phyloP scores from a whole-genome alignment of 2,888 invertebrate genomes.

The Melanostoma mellinum region DNA sequence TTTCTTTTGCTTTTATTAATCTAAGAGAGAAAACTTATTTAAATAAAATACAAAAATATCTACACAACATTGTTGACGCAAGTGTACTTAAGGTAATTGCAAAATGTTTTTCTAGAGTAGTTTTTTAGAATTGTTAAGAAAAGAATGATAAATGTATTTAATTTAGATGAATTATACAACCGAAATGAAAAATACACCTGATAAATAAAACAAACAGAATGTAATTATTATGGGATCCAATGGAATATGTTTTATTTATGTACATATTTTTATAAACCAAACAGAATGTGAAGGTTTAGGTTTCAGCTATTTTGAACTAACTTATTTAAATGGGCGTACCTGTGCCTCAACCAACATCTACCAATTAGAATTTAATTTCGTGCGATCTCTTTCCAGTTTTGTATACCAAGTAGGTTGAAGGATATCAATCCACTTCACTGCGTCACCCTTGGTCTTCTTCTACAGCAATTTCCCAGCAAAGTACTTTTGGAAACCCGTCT shows the following conservation, averaged over 20 bases:
- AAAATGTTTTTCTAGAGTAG: conserved; percentile 54
- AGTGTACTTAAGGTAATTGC: conserved; percentile 71
- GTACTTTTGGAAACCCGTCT: too few relatives aligned
- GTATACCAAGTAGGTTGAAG: too few relatives aligned
- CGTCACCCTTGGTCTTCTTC: too few relatives aligned
- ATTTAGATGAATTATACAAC: conserved; percentile 68
- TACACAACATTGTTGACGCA: conserved; percentile 57
- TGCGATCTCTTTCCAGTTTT: too few relatives aligned
- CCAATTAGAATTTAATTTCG: too few relatives aligned
- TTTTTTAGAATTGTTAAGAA: conserved; percentile 31
- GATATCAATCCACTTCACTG: too few relatives aligned
- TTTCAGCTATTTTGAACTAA: too few relatives aligned
- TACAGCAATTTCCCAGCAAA: too few relatives aligned
- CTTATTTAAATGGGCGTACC: too few relatives aligned
- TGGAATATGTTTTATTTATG: conserved; percentile 12
- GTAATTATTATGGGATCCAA: conserved; percentile 52
- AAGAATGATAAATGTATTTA: conserved; percentile 36
- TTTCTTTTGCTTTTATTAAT: background rate
- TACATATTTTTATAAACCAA: background rate
- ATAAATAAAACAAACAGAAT: conserved; percentile 31
- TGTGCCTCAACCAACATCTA: too few relatives aligned
- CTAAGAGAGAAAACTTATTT: conserved; percentile 16
- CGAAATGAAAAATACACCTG: conserved; percentile 41
- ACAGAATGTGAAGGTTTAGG: background rate
- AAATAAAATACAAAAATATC: conserved; percentile 8